These are phyloP conservation scores for Linnaemya tessellans DNA, from an alignment of 2,888 invertebrate species.

Conservation along the genomic window DNA sequence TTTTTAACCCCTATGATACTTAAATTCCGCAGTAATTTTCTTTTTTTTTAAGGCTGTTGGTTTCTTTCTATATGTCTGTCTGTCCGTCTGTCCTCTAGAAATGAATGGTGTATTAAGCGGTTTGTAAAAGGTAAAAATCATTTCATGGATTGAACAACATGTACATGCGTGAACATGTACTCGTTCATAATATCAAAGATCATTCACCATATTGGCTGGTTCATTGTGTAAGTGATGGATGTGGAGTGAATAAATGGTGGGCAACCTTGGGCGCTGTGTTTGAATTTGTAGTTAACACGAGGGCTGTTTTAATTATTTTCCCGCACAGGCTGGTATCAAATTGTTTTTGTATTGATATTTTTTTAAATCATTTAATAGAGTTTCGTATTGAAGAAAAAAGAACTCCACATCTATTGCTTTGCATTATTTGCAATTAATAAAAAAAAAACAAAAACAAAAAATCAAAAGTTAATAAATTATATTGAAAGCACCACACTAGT, in stretches of 20 bases:
- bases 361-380: not conserved
- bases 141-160: not conserved
- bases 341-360: too few relatives aligned
- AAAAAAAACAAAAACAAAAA: not conserved
- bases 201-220: conserved; percentile 13
- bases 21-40: conserved; percentile 59
- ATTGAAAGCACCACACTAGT: not conserved
- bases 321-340: too few relatives aligned
- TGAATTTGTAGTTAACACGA: not conserved
- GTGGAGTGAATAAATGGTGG: not conserved
- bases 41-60: not conserved
- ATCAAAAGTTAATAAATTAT: conserved; percentile 20
- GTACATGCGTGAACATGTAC: not conserved
- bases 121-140: conserved; percentile 7
- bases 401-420: not conserved
- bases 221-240: conserved; percentile 36
- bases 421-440: not conserved
- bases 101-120: conserved; percentile 13
- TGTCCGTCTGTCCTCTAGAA: conserved; percentile 5
- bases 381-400: not conserved
- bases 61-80: conserved; percentile 11
- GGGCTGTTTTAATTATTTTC: not conserved
- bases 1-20: conserved; percentile 56
- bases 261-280: not conserved
- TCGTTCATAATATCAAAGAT: conserved; percentile 53